These are phyloP conservation scores for Spisula solida DNA, from an alignment of 2,888 invertebrate species.

Conservation along the genomic window DNA sequence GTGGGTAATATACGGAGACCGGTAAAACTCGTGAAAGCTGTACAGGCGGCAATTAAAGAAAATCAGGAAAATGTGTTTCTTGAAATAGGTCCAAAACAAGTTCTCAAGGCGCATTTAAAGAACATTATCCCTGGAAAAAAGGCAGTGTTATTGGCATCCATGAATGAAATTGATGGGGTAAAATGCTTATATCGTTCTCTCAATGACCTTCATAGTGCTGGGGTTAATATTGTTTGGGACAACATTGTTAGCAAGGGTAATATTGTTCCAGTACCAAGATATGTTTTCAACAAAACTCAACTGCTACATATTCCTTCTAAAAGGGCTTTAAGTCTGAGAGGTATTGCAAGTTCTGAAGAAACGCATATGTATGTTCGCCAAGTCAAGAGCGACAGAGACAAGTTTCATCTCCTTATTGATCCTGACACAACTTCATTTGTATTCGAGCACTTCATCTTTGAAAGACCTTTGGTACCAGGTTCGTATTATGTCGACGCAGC, in stretches of 20 bases:
- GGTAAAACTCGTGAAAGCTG: constrained; percentile 74
- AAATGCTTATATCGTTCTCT: constrained; percentile 21
- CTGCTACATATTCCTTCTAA: constrained; percentile 52
- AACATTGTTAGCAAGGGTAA: constrained; percentile 36
- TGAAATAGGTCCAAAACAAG: constrained; percentile 80
- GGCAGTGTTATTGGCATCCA: constrained; percentile 36
- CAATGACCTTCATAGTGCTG: constrained; percentile 36
- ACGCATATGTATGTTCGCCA: constrained; percentile 39
- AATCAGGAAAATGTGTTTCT: constrained; percentile 71
- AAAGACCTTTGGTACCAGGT: constrained; percentile 66
- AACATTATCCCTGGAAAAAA: constrained; percentile 29
- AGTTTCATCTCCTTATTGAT: constrained; percentile 54
- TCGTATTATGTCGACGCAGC: constrained; percentile 69
- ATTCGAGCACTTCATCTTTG: constrained; percentile 66
- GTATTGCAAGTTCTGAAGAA: not conserved
- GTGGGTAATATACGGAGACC: constrained; percentile 76
- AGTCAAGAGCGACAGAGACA: not conserved
- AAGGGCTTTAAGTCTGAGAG: constrained; percentile 35
- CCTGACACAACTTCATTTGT: constrained; percentile 64
- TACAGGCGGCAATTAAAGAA: constrained; percentile 52
- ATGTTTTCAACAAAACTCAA: constrained; percentile 68
- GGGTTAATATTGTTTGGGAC: constrained; percentile 29
- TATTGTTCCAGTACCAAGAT: constrained; percentile 68
- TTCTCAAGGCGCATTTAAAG: constrained; percentile 48
- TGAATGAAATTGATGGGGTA: constrained; percentile 34